Evolutionary conservation across 2,797 vertebrate species (phyloP).

Genomic region (Lophius americanus): DNA sequence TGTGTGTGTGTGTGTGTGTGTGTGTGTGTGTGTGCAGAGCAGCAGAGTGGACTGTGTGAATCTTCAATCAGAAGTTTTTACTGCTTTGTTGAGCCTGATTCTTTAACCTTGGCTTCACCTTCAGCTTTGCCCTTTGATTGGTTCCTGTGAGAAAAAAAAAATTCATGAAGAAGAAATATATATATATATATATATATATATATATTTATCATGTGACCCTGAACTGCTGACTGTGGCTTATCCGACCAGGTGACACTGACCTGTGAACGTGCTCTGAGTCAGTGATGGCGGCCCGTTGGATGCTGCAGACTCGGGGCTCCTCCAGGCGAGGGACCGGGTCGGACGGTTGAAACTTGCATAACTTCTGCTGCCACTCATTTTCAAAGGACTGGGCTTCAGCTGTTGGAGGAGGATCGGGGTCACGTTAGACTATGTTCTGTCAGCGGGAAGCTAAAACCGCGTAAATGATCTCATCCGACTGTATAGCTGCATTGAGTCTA

Average conservation of each 20-base stretch:
- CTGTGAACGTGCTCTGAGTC: constrained; percentile 70
- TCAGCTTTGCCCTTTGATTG: constrained; percentile 59
- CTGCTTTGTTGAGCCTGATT: constrained; percentile 72
- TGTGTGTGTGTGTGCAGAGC: constrained; percentile 18
- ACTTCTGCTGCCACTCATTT: constrained; percentile 89
- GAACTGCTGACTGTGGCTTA: constrained; percentile 29
- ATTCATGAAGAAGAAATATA: no score
- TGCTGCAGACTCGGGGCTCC: constrained; percentile 61
- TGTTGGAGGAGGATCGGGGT: constrained; percentile 56
- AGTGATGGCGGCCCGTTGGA: constrained; percentile 68
- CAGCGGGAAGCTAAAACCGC: background rate
- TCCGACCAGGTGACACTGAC: constrained; percentile 69
- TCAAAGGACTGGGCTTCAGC: constrained; percentile 91
- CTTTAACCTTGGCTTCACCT: constrained; percentile 70
- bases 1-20: background rate
- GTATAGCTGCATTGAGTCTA: background rate
- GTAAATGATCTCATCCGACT: background rate
- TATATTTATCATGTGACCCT: constrained; percentile 33
- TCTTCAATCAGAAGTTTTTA: constrained; percentile 53
- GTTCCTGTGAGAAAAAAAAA: constrained; percentile 73
- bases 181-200: background rate
- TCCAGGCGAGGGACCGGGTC: constrained; percentile 64
- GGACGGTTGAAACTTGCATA: constrained; percentile 81
- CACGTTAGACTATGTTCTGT: constrained; percentile 27
- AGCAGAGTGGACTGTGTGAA: constrained; percentile 49